These are phyloP conservation scores for Bugula neritina DNA, from an alignment of 2,888 invertebrate genomes.

Conservation along the genomic window DNA sequence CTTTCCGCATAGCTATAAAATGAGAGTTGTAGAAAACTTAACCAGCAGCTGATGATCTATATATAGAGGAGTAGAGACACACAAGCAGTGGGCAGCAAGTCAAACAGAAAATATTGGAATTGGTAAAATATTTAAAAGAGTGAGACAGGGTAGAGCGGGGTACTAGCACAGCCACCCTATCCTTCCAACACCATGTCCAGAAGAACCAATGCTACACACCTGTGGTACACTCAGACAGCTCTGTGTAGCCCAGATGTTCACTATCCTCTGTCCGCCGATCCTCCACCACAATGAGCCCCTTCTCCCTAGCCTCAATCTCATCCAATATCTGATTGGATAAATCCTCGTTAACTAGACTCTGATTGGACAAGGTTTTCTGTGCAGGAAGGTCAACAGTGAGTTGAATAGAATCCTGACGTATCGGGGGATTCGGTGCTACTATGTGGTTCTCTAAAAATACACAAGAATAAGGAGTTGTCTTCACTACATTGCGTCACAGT, in stretches of 20 bases:
- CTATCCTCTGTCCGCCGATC: neutral
- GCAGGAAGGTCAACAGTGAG: conserved; percentile 11
- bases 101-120: no score
- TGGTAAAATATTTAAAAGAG: no score
- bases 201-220: no score
- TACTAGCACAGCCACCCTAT: no score
- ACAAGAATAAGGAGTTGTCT: neutral
- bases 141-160: no score
- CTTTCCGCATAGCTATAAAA: no score
- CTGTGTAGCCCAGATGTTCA: neutral
- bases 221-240: neutral
- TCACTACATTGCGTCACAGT: no score
- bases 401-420: conserved; percentile 4
- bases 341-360: conserved; percentile 12
- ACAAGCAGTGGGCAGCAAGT: no score
- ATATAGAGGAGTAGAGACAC: no score
- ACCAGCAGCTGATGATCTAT: no score
- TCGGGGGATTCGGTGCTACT: conserved; percentile 4
- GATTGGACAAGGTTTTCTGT: conserved; percentile 1
- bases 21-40: no score
- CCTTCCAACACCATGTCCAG: no score
- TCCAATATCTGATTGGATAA: conserved; percentile 19
- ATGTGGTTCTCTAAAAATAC: conserved; percentile 19
- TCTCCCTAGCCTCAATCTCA: conserved; percentile 2
- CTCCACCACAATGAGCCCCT: neutral